Evolutionary conservation across 53 echinoderm and acorn worm species (phyloP), one percentile per base, ranked within the genome.

Genomic region (Stichopus horrens): DNA sequence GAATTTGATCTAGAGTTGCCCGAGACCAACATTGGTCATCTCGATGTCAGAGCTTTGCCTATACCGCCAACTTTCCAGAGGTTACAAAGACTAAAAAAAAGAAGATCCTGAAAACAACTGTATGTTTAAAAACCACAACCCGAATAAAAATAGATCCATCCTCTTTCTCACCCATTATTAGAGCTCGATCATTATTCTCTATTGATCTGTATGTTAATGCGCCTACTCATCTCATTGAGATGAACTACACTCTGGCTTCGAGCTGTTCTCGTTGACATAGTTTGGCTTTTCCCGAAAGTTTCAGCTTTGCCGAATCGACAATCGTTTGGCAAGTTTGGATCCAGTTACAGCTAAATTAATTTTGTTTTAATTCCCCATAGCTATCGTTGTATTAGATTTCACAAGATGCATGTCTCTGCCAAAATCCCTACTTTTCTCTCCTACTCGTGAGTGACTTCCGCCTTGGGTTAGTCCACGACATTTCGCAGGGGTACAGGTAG

Each of bases 311-410:
- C 57, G 81, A 55, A 79, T 79, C 79, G 79, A 79, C 81, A 81
- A 56, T 56, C 57, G 81, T 56, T 81, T 81, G 75, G 71, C 71
- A 81, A 55, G 54, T 58, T 81, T 58, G 55, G 81, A 81, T 81
- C 81, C 56, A 81, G 81, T 81, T 81, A 81, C 81, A 81, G 81
- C 81, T 81, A 81, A 81, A 81, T 81, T 81, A 81, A 81, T 81
- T 81, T 81, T 55, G 54, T 81, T 55, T 81, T 81, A 81, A 81
- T 81, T 81, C 81, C 81, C 81, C 81, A 81, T 81, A 81, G 81
- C 81, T 58, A 81, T 81, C 56, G 81, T 18, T n/a, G 58, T 81
- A 81, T 81, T 56, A 81, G 56, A 56, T 81, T 55, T 81, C 81
- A 52, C 71, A n/a, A 71, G 71, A 16, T 71, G 71, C 71, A 16